A percentile compares a stretch with the other conserved stretches of the same genome.
phyloP scores from a whole-genome alignment of 2,113 vertebrate genomes.

The Atherinomorus stipes region DNA sequence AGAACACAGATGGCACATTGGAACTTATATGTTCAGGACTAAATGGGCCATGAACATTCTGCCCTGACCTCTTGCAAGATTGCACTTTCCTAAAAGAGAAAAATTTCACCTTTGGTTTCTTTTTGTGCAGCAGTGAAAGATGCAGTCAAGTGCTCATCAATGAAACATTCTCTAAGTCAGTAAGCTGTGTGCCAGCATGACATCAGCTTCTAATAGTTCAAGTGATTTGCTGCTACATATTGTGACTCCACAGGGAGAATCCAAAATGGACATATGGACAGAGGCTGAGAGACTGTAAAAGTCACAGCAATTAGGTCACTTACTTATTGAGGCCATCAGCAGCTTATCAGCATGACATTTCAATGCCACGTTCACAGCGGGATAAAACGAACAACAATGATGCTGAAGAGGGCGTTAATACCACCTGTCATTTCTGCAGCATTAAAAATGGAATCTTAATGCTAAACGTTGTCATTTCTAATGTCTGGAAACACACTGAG shows the following conservation, averaged over 20 bases:
- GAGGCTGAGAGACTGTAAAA: slow-evolving; percentile 46
- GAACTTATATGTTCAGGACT: slow-evolving; percentile 68
- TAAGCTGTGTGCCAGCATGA: slow-evolving; percentile 42
- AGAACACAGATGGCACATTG: slow-evolving; percentile 72
- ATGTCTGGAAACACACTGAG: slow-evolving; percentile 14
- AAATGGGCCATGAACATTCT: slow-evolving; percentile 74
- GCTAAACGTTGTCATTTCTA: slow-evolving; percentile 6
- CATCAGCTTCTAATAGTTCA: slow-evolving; percentile 41
- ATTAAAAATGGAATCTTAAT: slow-evolving; percentile 2
- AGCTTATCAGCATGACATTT: slow-evolving; percentile 50
- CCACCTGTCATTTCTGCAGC: slow-evolving; percentile 50
- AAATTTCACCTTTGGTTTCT: slow-evolving; percentile 41
- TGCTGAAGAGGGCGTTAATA: slow-evolving; percentile 6
- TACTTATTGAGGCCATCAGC: slow-evolving; percentile 53
- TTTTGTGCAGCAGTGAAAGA: slow-evolving; percentile 15
- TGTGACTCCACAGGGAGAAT: slow-evolving; percentile 57
- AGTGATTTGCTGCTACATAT: slow-evolving; percentile 62
- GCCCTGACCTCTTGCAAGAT: slow-evolving; percentile 54
- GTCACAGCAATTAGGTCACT: slow-evolving; percentile 58
- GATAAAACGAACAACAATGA: slow-evolving; percentile 41
- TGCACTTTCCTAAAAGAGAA: slow-evolving; percentile 50
- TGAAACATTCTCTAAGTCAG: slow-evolving; percentile 42
- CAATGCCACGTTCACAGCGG: slow-evolving; percentile 42
- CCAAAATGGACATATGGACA: slow-evolving; percentile 71
- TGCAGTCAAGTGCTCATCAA: slow-evolving; percentile 36